Percentiles rank a stretch among this genome's conserved stretches.
phyloP scores from a whole-genome alignment of 1,140 invertebrate genomes.

The Pararge aegeria region DNA sequence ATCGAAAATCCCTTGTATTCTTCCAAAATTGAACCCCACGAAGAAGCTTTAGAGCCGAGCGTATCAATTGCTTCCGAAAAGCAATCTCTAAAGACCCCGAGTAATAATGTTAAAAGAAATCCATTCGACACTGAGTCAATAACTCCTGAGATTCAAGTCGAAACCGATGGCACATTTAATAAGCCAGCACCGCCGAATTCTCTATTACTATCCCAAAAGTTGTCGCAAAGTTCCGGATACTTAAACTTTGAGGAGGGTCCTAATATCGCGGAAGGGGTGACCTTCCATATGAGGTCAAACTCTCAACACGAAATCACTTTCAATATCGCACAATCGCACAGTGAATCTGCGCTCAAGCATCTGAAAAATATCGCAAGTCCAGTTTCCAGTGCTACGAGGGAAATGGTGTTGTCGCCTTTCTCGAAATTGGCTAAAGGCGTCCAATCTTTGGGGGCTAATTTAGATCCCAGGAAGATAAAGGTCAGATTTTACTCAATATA shows the following conservation, averaged over 20 bases:
- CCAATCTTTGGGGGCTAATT: constrained; percentile 90
- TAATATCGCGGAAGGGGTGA: constrained; percentile 42
- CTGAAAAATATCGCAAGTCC: constrained; percentile 84
- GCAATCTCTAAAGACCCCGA: constrained; percentile 55
- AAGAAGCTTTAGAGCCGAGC: constrained; percentile 37
- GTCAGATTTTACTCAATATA: no score
- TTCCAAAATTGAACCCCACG: constrained; percentile 71
- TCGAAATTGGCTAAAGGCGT: constrained; percentile 91
- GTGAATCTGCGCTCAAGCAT: constrained; percentile 87
- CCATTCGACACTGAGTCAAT: constrained; percentile 70
- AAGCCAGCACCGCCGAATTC: constrained; percentile 78
- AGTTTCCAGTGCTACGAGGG: constrained; percentile 83
- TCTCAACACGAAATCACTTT: constrained; percentile 83
- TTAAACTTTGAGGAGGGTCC: constrained; percentile 70
- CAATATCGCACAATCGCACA: constrained; percentile 88
- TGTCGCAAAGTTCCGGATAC: constrained; percentile 86
- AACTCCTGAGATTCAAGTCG: constrained; percentile 74
- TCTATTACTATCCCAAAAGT: constrained; percentile 81
- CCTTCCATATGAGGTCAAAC: constrained; percentile 80
- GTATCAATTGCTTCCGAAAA: constrained; percentile 34
- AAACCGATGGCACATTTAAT: constrained; percentile 54
- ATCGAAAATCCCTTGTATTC: constrained; percentile 75
- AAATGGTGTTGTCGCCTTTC: constrained; percentile 87
- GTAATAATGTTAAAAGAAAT: constrained; percentile 73
- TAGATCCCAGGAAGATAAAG: constrained; percentile 89